phyloP scores from a whole-genome alignment of 2,888 invertebrate species.

The Andrena chrysosceles region DNA sequence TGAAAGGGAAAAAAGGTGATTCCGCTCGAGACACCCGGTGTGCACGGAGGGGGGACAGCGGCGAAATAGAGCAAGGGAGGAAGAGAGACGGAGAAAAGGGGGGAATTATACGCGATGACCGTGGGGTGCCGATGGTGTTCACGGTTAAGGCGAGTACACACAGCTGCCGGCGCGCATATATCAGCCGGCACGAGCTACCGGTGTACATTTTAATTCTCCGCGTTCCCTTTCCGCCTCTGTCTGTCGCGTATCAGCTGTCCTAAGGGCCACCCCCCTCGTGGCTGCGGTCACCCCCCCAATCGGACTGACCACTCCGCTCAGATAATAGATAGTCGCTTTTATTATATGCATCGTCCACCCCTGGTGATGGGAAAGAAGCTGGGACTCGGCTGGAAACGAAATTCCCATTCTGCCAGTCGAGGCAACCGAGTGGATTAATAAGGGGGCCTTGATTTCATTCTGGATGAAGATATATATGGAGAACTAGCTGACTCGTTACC shows the following conservation, averaged over 20 bases:
- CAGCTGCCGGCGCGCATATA: constrained; percentile 72
- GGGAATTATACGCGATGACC: constrained; percentile 56
- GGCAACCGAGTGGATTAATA: neutral
- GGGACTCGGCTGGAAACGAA: neutral
- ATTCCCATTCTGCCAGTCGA: neutral
- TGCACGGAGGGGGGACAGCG: neutral
- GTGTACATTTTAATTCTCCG: constrained; percentile 74
- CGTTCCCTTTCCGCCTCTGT: constrained; percentile 52
- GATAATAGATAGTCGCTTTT: constrained; percentile 65
- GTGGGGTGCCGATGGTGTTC: constrained; percentile 65
- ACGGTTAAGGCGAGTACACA: constrained; percentile 67
- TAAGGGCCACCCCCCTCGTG: constrained; percentile 48
- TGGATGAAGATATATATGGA: neutral
- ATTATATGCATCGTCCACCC: constrained; percentile 35
- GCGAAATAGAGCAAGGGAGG: constrained; percentile 30
- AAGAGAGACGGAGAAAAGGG: constrained; percentile 36
- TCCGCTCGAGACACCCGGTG: constrained; percentile 60
- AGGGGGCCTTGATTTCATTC: neutral
- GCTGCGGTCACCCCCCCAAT: constrained; percentile 59
- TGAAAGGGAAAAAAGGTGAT: neutral
- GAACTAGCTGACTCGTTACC: too few relatives aligned
- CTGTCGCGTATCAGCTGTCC: constrained; percentile 78
- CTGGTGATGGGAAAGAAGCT: constrained; percentile 28
- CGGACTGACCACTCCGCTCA: constrained; percentile 55
- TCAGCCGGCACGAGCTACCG: constrained; percentile 80